Base-by-base conservation (phyloP, 2,888 invertebrate species). In the Chorisops tibialis region DNA sequence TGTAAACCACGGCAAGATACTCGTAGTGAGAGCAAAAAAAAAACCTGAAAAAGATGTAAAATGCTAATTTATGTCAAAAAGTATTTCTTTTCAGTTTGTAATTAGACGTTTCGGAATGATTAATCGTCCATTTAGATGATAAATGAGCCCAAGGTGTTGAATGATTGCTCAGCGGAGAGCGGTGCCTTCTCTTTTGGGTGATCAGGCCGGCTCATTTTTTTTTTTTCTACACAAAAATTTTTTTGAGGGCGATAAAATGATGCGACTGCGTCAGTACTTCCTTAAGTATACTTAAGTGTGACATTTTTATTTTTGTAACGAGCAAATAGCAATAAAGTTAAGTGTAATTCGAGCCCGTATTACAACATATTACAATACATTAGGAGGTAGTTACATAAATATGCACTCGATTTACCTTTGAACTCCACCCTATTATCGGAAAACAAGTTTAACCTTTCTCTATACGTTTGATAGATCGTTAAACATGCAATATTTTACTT, bases 41-140 rank as follows among this genome's bases (percentile, higher is more conserved):
- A n/a, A n/a, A n/a, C n/a, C n/a, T n/a, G n/a, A n/a, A n/a, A n/a
- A 60, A 22, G 24, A 43, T 61, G 45, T 61, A 50, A 63, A 61
- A 63, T 61, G 60, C 56, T 63, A 63, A 63, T 63, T 63, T 61
- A 41, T 61, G 63, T 63, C 63, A 63, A 61, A 63, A 63, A 63
- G 56, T 56, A 50, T 63, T 63, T 61, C 61, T 56, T 61, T 61
- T 63, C 63, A 54, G 49, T 50, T 30, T 61, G 61, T 63, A 63
- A 63, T 63, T 60, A 63, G 63, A 60, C 61, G 58, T 48, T 50
- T 63, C 45, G 24, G 51, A 61, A 61, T 63, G 63, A 63, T 63
- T 61, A 63, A 63, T 63, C 50, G 63, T 56, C 52, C 63, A 63
- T 63, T 63, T 63, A 61, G 56, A 63, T 63, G 63, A 63, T 63